Percentiles rank a stretch among this genome's conserved stretches.
Conservation (phyloP, 1,140 invertebrate genomes). For the Lasioglossum baleicum region DNA sequence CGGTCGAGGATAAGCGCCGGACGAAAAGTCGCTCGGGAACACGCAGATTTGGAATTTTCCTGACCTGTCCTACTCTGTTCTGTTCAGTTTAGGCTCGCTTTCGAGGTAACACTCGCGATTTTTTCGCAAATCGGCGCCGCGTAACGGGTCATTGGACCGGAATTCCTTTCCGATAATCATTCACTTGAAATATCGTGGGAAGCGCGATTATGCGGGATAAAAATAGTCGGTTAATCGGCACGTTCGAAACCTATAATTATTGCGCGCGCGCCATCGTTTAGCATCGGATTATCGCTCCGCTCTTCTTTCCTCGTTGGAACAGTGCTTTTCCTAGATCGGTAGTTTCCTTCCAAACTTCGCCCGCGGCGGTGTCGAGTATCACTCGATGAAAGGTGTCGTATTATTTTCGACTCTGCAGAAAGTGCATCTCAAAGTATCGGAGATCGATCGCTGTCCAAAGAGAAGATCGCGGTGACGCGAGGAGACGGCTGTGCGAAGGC, state of each 20-base stretch:
- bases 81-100: too few species aligned
- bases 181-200: constrained; percentile 68
- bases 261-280: constrained; percentile 37
- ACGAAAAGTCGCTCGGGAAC: constrained; percentile 6
- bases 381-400: background rate
- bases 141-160: constrained; percentile 62
- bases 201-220: constrained; percentile 65
- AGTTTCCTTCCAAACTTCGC: background rate
- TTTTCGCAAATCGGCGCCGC: constrained; percentile 11
- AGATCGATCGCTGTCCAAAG: background rate
- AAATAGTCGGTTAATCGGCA: constrained; percentile 71
- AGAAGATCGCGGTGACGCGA: background rate
- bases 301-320: constrained; percentile 11
- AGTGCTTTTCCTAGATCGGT: background rate
- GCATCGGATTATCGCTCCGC: constrained; percentile 46
- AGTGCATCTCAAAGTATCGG: background rate
- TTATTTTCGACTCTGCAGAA: too few species aligned
- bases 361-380: background rate
- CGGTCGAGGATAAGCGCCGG: background rate
- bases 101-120: background rate
- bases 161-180: constrained; percentile 72
- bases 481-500: too few species aligned
- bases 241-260: constrained; percentile 62
- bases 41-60: background rate
- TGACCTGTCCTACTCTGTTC: background rate